Evolutionary conservation across 2,797 vertebrate species (phyloP).

Genomic region (Sebastes ruberrimus): DNA sequence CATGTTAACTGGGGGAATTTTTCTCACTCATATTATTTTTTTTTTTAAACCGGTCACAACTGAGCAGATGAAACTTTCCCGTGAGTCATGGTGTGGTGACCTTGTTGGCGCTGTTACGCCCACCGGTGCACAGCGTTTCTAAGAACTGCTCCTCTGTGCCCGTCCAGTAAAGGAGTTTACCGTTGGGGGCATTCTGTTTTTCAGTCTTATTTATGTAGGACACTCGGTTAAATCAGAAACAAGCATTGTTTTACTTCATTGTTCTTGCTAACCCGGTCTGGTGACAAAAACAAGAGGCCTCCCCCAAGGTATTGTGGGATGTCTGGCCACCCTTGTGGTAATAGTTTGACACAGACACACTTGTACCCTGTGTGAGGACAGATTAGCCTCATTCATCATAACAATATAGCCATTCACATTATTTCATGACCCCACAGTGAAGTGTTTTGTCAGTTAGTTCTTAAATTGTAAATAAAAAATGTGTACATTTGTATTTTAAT

Average conservation of each 20-base stretch:
- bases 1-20: constrained; percentile 24
- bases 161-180: background rate
- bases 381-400: constrained; percentile 39
- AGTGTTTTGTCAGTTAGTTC: background rate
- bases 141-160: constrained; percentile 26
- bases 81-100: constrained; percentile 52
- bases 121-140: constrained; percentile 5
- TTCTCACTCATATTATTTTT: constrained; percentile 29
- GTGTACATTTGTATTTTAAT: background rate
- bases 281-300: constrained; percentile 11
- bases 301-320: constrained; percentile 28
- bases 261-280: constrained; percentile 20
- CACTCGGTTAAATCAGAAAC: background rate
- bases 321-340: constrained; percentile 1
- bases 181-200: background rate
- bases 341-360: constrained; percentile 23
- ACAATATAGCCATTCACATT: constrained; percentile 30
- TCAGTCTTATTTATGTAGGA: background rate
- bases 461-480: background rate
- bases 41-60: background rate
- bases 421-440: background rate
- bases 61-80: constrained; percentile 61
- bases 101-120: background rate
- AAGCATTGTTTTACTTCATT: constrained; percentile 28
- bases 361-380: background rate